Evolutionary conservation across 2,888 invertebrate genomes (phyloP).

Genomic region (Melinaea marsaeus): DNA sequence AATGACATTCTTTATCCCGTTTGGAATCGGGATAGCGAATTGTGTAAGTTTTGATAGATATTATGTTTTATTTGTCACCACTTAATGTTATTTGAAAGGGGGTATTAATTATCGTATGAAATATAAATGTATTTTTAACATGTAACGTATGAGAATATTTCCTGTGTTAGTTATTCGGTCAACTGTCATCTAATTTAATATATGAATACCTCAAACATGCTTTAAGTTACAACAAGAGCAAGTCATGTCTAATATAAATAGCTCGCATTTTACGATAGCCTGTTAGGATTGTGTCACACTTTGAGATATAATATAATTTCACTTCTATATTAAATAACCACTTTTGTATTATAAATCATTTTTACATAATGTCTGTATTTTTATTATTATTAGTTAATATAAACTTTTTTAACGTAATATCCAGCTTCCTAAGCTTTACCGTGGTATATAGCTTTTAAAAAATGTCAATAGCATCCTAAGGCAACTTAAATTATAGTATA

Average conservation of each 20-base stretch:
- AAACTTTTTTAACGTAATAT: too few species aligned
- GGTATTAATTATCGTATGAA: too few species aligned
- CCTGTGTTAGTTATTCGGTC: neutral
- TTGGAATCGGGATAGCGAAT: slow-evolving; percentile 9
- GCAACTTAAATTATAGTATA: slow-evolving; percentile 4
- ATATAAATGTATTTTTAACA: too few species aligned
- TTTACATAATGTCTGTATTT: too few species aligned
- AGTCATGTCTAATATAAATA: slow-evolving; percentile 67
- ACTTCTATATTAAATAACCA: neutral
- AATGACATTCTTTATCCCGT: slow-evolving; percentile 28
- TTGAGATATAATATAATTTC: slow-evolving; percentile 8
- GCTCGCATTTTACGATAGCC: slow-evolving; percentile 42
- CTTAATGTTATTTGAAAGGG: neutral
- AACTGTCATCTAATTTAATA: slow-evolving; percentile 49
- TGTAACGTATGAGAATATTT: too few species aligned
- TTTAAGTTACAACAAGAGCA: slow-evolving; percentile 51
- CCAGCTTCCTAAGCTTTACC: too few species aligned
- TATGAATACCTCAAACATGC: slow-evolving; percentile 47
- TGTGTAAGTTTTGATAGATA: neutral
- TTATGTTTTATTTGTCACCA: neutral
- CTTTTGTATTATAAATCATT: too few species aligned
- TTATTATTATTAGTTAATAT: too few species aligned
- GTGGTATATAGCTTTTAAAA: too few species aligned
- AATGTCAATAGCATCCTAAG: too few species aligned
- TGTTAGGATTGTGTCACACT: slow-evolving; percentile 33